Evolutionary conservation across 2,797 vertebrate species (phyloP).

Genomic region (Pipistrellus pygmaeus): DNA sequence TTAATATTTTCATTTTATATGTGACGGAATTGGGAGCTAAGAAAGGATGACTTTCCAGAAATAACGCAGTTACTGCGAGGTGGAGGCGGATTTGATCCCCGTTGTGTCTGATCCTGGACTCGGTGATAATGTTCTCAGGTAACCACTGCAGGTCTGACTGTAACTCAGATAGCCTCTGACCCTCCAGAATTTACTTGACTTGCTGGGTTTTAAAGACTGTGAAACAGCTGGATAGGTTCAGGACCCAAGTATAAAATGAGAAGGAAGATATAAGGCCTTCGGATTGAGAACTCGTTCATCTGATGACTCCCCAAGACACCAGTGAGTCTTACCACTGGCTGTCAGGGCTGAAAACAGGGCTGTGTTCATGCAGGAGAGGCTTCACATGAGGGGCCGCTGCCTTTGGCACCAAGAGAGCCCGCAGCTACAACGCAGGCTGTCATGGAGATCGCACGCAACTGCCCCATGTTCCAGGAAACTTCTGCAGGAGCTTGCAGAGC

Average conservation of each 20-base stretch:
- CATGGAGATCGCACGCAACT: slow-evolving; percentile 43
- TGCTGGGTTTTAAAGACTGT: neutral
- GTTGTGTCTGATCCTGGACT: neutral
- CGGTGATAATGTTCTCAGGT: neutral
- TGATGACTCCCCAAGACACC: neutral
- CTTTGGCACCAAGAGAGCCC: slow-evolving; percentile 1
- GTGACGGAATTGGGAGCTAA: neutral
- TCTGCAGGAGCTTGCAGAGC: slow-evolving; percentile 22
- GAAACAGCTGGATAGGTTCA: neutral
- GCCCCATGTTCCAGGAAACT: slow-evolving; percentile 52
- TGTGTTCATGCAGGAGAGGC: neutral
- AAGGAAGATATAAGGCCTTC: neutral
- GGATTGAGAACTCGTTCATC: neutral
- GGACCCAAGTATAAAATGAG: neutral
- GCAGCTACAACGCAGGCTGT: neutral
- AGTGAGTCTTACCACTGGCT: neutral
- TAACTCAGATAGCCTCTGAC: neutral
- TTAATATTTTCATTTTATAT: neutral
- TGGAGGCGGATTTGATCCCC: neutral
- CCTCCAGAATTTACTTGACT: neutral
- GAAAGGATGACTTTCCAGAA: neutral
- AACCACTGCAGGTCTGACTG: neutral
- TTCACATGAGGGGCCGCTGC: neutral
- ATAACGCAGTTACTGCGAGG: neutral
- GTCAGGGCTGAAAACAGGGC: neutral